These are phyloP conservation scores for Harlomillsia oculata DNA, from an alignment of 1,140 invertebrate species.

Conservation along the genomic window DNA sequence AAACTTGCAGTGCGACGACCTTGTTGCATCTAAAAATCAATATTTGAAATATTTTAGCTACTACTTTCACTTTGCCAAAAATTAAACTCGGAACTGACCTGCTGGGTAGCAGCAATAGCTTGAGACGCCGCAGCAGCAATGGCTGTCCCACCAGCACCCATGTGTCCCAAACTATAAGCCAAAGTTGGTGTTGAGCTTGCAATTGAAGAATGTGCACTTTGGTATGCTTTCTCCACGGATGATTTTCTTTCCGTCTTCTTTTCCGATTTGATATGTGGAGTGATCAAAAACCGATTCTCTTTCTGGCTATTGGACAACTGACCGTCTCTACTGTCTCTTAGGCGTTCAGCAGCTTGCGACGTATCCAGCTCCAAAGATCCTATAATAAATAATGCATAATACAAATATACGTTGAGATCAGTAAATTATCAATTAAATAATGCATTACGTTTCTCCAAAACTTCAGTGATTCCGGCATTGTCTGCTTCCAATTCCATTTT, in stretches of 20 bases:
- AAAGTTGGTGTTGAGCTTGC: constrained; percentile 40
- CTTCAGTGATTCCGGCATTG: constrained; percentile 92
- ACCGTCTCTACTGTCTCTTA: constrained; percentile 37
- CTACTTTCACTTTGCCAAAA: neutral
- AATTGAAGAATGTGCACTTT: constrained; percentile 21
- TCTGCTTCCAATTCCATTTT: constrained; percentile 97
- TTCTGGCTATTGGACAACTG: constrained; percentile 44
- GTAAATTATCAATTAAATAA: neutral
- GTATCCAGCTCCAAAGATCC: constrained; percentile 69
- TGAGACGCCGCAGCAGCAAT: constrained; percentile 90
- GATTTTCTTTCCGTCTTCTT: constrained; percentile 27
- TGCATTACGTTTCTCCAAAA: constrained; percentile 67
- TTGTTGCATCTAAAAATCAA: constrained; percentile 65
- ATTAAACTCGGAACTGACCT: constrained; percentile 45
- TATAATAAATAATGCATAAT: constrained; percentile 9
- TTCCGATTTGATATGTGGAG: constrained; percentile 19
- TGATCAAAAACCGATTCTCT: constrained; percentile 50
- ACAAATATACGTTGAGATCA: neutral
- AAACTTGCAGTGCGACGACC: constrained; percentile 83
- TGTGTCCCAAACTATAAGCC: constrained; percentile 56
- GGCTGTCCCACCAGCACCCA: constrained; percentile 68
- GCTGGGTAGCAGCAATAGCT: constrained; percentile 90
- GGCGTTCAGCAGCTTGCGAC: constrained; percentile 43
- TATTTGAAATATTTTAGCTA: constrained; percentile 5
- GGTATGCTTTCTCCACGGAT: constrained; percentile 7